Evolutionary conservation across 2,888 invertebrate species (phyloP), one percentile per base, ranked within the genome.

Genomic region (Leucozona laternaria): DNA sequence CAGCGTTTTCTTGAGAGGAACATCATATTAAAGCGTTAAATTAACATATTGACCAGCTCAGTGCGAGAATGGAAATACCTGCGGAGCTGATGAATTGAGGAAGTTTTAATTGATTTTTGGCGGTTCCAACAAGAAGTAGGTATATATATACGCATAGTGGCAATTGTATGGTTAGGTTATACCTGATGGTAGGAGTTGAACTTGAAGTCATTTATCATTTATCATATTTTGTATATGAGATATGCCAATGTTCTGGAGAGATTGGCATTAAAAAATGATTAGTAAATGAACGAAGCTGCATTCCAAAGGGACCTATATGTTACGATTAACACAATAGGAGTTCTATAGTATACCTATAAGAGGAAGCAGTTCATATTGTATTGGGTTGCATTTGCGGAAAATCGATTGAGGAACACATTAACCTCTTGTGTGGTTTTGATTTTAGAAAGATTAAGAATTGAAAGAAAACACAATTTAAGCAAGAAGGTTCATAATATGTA

Each of bases 191-290:
- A 70, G 71, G 81, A 66, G 60, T 64, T 62, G 72, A 77, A 50
- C 81, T 77, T 60, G 25, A 62, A 60, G 75, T 82, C 70, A 86
- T 86, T 86, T 86, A 86, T 82, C 70, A 86, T 86, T 86, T 86
- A 79, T 86, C 86, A 82, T 81, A 50, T 50, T 53, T 2, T 17
- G 1, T 48, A 50, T 22, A 22, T 8, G 31, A 0, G 77, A 73
- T 78, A 70, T 81, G 81, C 81, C 86, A 78, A 82, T 81, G 78
- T 43, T 53, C 78, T 45, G 58, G 37, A 7, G 57, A 75, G 82
- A 82, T 82, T 82, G 86, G 86, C 86, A 86, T 86, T 86, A 86
- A 86, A 86, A 86, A 81, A 86, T 86, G 86, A 86, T 86, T 86
- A 86, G 86, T 53, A 45, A 75, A 45, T 78, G 81, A 78, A 70